Evolutionary conservation across 64 coral and sea anemone species (phyloP).

Genomic region (Acropora tenuis): DNA sequence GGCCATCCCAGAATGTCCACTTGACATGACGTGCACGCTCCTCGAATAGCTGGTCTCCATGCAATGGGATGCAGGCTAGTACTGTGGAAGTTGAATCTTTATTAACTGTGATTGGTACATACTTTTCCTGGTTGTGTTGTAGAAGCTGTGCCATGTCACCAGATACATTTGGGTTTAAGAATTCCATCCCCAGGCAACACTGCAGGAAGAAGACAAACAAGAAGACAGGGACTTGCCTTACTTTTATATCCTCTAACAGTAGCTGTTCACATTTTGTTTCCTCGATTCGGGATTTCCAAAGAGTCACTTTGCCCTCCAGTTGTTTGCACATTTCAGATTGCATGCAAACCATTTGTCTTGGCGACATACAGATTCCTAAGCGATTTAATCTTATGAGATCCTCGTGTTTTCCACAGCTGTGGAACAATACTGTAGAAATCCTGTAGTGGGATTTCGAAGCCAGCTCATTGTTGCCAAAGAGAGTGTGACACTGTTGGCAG

Average conservation of each 20-base stretch:
- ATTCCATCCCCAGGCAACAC: slow-evolving; percentile 62
- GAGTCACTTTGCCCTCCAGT: background rate
- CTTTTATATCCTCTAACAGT: no score
- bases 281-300: no score
- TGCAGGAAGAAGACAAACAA: slow-evolving; percentile 33
- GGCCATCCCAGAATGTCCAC: no score
- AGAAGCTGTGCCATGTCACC: slow-evolving; percentile 45
- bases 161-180: slow-evolving; percentile 52
- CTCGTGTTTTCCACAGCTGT: slow-evolving; percentile 26
- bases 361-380: slow-evolving; percentile 41
- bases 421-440: slow-evolving; percentile 32
- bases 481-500: no score
- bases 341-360: background rate
- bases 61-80: slow-evolving; percentile 47
- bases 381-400: slow-evolving; percentile 26
- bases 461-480: no score
- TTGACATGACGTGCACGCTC: no score
- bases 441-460: slow-evolving; percentile 37
- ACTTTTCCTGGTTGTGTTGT: slow-evolving; percentile 60
- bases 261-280: no score
- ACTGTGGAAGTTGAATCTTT: slow-evolving; percentile 22
- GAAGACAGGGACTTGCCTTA: no score
- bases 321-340: slow-evolving; percentile 14
- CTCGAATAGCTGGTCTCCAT: slow-evolving; percentile 3
- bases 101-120: slow-evolving; percentile 29